Percentiles rank a stretch among this genome's conserved stretches.
Evolutionary conservation across 2,113 vertebrate species (phyloP).

Genomic region (Acrocephalus kingi): DNA sequence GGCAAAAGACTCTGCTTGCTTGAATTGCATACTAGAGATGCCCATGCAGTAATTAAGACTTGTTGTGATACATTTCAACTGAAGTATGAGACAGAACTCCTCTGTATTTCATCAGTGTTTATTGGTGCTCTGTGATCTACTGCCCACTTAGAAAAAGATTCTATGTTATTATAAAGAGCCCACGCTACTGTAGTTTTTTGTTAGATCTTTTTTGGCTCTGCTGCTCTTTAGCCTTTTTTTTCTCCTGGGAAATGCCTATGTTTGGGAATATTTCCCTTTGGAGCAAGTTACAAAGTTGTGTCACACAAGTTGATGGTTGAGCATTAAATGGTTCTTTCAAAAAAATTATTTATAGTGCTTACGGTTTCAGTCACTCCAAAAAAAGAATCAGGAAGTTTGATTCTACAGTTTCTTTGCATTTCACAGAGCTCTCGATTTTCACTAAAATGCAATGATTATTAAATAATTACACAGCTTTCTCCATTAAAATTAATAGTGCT

Average conservation of each 20-base stretch:
- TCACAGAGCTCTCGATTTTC: neutral
- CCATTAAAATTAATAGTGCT: neutral
- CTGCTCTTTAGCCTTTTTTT: neutral
- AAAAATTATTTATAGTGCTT: constrained; percentile 27
- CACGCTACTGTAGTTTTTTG: constrained; percentile 29
- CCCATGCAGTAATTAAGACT: neutral
- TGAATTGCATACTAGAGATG: neutral
- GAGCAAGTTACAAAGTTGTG: constrained; percentile 6
- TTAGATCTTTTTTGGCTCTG: constrained; percentile 36
- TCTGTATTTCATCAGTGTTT: neutral
- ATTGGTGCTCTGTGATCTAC: constrained; percentile 35
- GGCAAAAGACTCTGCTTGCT: neutral
- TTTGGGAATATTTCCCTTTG: constrained; percentile 46
- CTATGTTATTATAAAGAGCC: constrained; percentile 15
- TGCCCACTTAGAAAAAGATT: constrained; percentile 29
- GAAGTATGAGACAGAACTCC: neutral
- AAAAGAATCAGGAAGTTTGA: neutral
- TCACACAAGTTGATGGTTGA: neutral
- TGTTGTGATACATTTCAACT: neutral
- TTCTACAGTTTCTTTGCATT: neutral
- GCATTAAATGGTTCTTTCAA: constrained; percentile 26
- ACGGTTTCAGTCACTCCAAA: neutral
- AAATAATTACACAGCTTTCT: neutral
- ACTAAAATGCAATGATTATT: neutral
- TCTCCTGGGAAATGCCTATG: constrained; percentile 36